Percentiles rank a stretch among this genome's conserved stretches.
These are phyloP conservation scores for Cottoperca gobio DNA, from an alignment of 2,797 vertebrate genomes.

Conservation along the genomic window DNA sequence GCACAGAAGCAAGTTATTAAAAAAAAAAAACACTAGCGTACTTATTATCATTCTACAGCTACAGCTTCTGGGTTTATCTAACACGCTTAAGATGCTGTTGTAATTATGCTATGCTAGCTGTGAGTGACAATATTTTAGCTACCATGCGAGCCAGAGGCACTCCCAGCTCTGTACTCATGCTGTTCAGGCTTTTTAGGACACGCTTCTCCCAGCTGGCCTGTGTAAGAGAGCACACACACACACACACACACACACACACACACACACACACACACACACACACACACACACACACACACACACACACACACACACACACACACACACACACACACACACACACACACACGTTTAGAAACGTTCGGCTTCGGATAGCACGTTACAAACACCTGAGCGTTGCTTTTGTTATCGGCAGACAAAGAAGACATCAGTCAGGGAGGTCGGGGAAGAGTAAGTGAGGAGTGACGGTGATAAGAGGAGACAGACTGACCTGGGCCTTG, in stretches of 20 bases:
- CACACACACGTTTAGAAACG: constrained; percentile 26
- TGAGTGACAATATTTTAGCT: constrained; percentile 47
- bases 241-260: constrained; percentile 28
- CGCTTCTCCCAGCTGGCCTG: constrained; percentile 98
- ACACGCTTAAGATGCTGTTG: neutral
- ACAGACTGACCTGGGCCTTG: constrained; percentile 92
- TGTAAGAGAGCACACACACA: constrained; percentile 47
- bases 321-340: constrained; percentile 30
- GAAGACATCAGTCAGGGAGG: constrained; percentile 10
- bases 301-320: constrained; percentile 31
- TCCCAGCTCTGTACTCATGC: constrained; percentile 95
- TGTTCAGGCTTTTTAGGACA: constrained; percentile 98
- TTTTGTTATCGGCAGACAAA: constrained; percentile 15
- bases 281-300: constrained; percentile 30
- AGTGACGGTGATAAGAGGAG: constrained; percentile 58
- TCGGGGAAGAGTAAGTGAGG: constrained; percentile 12
- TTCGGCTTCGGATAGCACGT: constrained; percentile 5
- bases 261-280: constrained; percentile 31
- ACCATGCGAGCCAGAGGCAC: constrained; percentile 96
- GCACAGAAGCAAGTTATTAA: neutral
- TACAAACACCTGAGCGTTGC: constrained; percentile 1
- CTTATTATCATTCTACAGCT: neutral
- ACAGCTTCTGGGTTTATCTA: no score
- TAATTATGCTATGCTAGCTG: neutral
- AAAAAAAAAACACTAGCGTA: constrained; percentile 18